Percentiles rank a stretch among this genome's conserved stretches.
Conservation (phyloP, 2,888 invertebrate species). For the Drosophila falleni region DNA sequence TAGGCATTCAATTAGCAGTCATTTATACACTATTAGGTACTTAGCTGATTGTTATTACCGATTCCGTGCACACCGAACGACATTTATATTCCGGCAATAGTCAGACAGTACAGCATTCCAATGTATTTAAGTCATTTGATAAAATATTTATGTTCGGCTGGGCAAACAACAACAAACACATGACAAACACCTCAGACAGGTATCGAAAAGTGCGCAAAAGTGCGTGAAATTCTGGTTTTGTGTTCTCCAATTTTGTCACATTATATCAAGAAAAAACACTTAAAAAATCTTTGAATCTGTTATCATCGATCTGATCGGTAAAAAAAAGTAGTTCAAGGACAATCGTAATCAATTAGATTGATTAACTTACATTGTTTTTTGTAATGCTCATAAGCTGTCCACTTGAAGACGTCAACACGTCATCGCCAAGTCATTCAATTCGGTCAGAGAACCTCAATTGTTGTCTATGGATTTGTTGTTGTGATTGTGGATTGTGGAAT, state of each 20-base stretch:
- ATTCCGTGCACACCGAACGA: conserved; percentile 49
- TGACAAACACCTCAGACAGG: conserved; percentile 36
- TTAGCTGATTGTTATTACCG: conserved; percentile 58
- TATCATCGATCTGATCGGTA: conserved; percentile 5
- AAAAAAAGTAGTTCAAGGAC: conserved; percentile 47
- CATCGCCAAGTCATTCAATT: conserved; percentile 3
- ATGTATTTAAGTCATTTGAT: conserved; percentile 75
- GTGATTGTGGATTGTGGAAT: conserved; percentile 14
- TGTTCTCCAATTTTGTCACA: conserved; percentile 2
- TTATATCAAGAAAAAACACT: neutral
- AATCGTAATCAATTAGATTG: conserved; percentile 20
- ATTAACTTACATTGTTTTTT: conserved; percentile 16
- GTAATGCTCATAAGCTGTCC: conserved; percentile 3
- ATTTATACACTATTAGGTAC: conserved; percentile 63
- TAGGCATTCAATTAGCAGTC: conserved; percentile 66
- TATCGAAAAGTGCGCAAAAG: neutral
- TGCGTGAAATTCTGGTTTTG: conserved; percentile 7
- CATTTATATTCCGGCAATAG: conserved; percentile 62
- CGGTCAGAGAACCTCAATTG: conserved; percentile 3
- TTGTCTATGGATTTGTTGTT: neutral
- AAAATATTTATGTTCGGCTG: conserved; percentile 57
- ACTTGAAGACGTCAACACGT: conserved; percentile 10
- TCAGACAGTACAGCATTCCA: conserved; percentile 67
- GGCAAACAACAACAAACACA: conserved; percentile 21
- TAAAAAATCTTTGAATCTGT: neutral